Conservation (phyloP, 2,797 vertebrate species). For the Intellagama lesueurii region DNA sequence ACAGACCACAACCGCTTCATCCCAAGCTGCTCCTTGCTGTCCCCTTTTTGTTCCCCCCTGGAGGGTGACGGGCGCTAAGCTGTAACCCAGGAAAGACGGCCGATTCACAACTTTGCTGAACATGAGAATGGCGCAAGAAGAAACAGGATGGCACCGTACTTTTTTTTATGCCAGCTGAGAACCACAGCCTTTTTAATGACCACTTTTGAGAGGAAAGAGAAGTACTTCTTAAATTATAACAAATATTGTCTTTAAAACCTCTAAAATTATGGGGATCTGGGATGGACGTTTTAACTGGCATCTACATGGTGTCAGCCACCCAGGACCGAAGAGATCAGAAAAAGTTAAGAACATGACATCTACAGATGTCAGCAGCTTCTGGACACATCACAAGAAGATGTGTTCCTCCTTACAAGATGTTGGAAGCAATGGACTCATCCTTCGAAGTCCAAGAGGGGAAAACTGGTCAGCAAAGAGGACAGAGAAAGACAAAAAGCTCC, state of each 20-base stretch:
- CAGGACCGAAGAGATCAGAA: background rate
- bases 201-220: constrained; percentile 27
- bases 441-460: constrained; percentile 6
- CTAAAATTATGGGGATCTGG: background rate
- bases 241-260: background rate
- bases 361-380: background rate
- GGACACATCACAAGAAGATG: constrained; percentile 23
- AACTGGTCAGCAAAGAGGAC: constrained; percentile 9
- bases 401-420: constrained; percentile 18
- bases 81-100: constrained; percentile 12
- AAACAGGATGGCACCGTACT: background rate
- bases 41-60: constrained; percentile 1
- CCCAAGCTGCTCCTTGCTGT: background rate
- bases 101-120: constrained; percentile 18
- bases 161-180: rapidly evolving
- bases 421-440: background rate
- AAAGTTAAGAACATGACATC: background rate
- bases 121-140: background rate
- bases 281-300: background rate
- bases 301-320: too few species aligned
- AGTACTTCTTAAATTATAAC: background rate
- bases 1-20: background rate
- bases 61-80: constrained; percentile 29
- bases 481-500: background rate
- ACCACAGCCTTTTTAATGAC: constrained; percentile 25